Conservation (phyloP, 64 coral and sea anemone genomes). For the Dendronephthya gigantea region DNA sequence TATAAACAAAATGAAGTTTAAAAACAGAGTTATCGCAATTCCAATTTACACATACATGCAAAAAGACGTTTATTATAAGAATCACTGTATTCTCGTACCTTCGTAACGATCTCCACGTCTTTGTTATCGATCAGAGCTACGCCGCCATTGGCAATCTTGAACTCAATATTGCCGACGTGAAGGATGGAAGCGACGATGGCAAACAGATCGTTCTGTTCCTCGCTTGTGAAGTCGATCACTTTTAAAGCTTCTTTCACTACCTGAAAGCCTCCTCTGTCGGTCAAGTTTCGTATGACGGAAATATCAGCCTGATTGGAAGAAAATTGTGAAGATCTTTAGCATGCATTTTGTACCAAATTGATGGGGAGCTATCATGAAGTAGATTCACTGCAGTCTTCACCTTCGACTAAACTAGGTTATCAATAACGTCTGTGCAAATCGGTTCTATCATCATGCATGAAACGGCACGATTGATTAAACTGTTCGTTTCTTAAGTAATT, state of each 20-base stretch:
- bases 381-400: too few relatives aligned
- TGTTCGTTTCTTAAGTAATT: too few relatives aligned
- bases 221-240: slow-evolving; percentile 62
- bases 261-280: slow-evolving; percentile 62
- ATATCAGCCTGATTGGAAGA: slow-evolving; percentile 42
- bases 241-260: slow-evolving; percentile 65
- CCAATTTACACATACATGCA: too few relatives aligned
- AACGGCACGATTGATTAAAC: too few relatives aligned
- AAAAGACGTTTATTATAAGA: background rate
- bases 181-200: slow-evolving; percentile 75
- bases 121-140: slow-evolving; percentile 59
- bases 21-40: too few relatives aligned
- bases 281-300: slow-evolving; percentile 42
- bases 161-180: slow-evolving; percentile 72
- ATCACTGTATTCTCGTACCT: slow-evolving; percentile 39
- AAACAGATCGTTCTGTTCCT: slow-evolving; percentile 74
- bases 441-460: too few relatives aligned
- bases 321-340: background rate
- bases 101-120: slow-evolving; percentile 81
- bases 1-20: background rate
- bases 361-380: too few relatives aligned
- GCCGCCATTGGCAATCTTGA: slow-evolving; percentile 34
- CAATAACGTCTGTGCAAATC: too few relatives aligned
- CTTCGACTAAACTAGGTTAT: too few relatives aligned
- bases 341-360: too few relatives aligned